A percentile compares a stretch with the other conserved stretches of the same genome.
phyloP scores from a whole-genome alignment of 2,888 invertebrate genomes.

The Aleiodes testaceus region DNA sequence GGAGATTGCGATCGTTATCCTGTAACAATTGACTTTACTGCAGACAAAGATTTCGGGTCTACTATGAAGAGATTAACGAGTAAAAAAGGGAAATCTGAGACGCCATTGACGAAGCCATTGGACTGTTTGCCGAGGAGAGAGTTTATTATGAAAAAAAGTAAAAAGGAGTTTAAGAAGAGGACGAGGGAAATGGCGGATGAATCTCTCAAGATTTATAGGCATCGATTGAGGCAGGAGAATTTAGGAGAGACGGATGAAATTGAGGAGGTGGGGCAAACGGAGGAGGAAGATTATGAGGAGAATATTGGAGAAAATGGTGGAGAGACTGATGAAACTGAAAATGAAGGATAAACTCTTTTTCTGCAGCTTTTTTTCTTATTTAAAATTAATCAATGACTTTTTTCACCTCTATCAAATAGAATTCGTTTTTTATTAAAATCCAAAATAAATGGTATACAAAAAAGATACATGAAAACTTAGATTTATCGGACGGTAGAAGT shows the following conservation, averaged over 20 bases:
- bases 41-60: constrained; percentile 34
- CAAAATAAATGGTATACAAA: constrained; percentile 55
- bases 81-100: constrained; percentile 35
- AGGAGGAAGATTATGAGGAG: constrained; percentile 8
- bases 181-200: constrained; percentile 55
- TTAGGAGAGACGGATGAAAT: background rate
- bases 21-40: constrained; percentile 56
- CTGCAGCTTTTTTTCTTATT: no score
- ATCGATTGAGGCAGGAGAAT: constrained; percentile 47
- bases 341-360: constrained; percentile 1
- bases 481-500: constrained; percentile 58
- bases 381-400: background rate
- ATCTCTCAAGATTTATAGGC: constrained; percentile 55
- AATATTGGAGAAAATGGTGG: background rate
- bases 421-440: constrained; percentile 46
- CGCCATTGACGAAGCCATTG: constrained; percentile 46
- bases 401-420: constrained; percentile 30
- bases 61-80: constrained; percentile 44
- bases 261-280: background rate
- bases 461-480: constrained; percentile 54
- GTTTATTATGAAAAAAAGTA: constrained; percentile 55
- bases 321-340: background rate
- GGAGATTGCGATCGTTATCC: constrained; percentile 58
- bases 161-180: constrained; percentile 50
- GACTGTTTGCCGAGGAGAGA: constrained; percentile 50